Percentiles rank a stretch among this genome's conserved stretches.
Evolutionary conservation across 1,140 invertebrate species (phyloP).

Genomic region (Cydia strobilella): DNA sequence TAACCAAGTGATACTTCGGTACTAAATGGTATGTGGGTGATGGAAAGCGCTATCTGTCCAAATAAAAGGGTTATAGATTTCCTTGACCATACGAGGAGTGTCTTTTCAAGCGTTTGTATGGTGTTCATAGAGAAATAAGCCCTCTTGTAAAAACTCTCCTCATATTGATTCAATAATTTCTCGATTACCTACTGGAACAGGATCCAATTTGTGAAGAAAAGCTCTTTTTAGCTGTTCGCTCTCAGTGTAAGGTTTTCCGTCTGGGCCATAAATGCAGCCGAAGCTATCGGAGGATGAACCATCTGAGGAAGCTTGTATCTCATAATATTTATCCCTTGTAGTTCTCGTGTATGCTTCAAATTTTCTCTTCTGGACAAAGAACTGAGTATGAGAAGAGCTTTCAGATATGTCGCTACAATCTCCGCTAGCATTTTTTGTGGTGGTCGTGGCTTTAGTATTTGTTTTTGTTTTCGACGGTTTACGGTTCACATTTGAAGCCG

Average conservation of each 20-base stretch:
- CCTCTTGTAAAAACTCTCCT: too few relatives aligned
- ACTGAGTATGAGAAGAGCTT: conserved; percentile 57
- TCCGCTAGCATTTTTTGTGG: conserved; percentile 40
- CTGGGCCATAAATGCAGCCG: conserved; percentile 53
- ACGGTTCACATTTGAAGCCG: not conserved
- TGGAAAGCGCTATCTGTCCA: conserved; percentile 57
- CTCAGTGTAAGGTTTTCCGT: conserved; percentile 54
- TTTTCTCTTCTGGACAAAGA: conserved; percentile 43
- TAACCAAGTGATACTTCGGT: conserved; percentile 21
- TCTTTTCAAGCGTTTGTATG: too few relatives aligned
- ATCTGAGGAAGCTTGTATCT: conserved; percentile 51
- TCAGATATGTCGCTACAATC: conserved; percentile 40
- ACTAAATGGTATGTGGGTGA: conserved; percentile 58
- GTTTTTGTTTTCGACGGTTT: not conserved
- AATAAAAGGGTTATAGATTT: conserved; percentile 53
- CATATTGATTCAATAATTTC: conserved; percentile 42
- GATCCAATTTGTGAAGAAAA: conserved; percentile 56
- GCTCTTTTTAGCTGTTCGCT: conserved; percentile 51
- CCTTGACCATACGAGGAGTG: conserved; percentile 38
- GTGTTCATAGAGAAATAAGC: too few relatives aligned
- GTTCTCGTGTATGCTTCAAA: conserved; percentile 43
- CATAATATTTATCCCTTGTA: conserved; percentile 50
- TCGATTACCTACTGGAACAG: conserved; percentile 48
- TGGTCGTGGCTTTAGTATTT: not conserved
- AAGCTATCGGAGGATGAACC: conserved; percentile 57